These are phyloP conservation scores for Phylloscopus trochilus DNA, from an alignment of 2,113 vertebrate genomes.

Conservation along the genomic window DNA sequence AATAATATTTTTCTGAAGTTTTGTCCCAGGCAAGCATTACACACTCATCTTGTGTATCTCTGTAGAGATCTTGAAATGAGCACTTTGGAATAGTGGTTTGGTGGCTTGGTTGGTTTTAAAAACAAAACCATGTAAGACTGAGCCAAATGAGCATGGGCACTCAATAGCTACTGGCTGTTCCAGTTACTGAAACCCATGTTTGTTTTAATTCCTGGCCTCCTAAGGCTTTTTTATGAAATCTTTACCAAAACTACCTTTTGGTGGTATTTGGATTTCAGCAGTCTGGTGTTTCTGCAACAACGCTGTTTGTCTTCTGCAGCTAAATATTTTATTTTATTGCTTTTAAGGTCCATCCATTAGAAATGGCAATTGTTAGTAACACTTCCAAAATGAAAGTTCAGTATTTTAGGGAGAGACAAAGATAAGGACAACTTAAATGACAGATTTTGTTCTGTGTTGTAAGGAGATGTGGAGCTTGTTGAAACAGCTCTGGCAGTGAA, in stretches of 20 bases:
- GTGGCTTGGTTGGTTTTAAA: neutral
- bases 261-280: neutral
- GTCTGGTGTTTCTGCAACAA: neutral
- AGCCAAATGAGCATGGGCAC: neutral
- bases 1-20: neutral
- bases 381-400: neutral
- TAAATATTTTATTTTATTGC: neutral
- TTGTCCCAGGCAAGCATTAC: neutral
- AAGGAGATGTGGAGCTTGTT: neutral
- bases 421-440: neutral
- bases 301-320: neutral
- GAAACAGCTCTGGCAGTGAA: neutral
- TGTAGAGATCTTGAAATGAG: neutral
- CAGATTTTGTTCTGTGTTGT: neutral
- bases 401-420: neutral
- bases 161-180: neutral
- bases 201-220: neutral
- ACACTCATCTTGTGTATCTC: neutral
- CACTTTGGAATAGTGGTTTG: neutral
- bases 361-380: neutral
- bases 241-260: neutral
- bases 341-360: neutral
- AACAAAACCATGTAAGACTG: neutral
- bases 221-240: neutral
- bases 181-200: fast-evolving